A percentile compares a stretch with the other conserved stretches of the same genome.
phyloP scores from a whole-genome alignment of 2,888 invertebrate genomes.

The Gari tellinella region DNA sequence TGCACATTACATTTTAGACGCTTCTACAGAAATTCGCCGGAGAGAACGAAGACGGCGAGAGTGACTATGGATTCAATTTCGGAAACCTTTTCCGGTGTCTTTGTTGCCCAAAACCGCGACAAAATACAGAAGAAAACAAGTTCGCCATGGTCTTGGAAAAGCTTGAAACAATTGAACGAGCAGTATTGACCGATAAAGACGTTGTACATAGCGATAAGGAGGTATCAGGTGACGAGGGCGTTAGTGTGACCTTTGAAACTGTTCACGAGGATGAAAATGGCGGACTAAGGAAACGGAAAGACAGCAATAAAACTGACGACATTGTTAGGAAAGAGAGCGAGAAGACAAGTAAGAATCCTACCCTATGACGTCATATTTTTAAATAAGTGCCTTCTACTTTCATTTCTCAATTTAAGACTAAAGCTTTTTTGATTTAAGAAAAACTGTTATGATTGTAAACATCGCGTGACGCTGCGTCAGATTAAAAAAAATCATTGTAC shows the following conservation, averaged over 20 bases:
- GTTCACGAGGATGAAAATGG: slow-evolving; percentile 31
- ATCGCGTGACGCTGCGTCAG: too few relatives aligned
- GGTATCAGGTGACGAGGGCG: slow-evolving; percentile 42
- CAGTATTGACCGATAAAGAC: slow-evolving; percentile 14
- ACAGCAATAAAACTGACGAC: slow-evolving; percentile 12
- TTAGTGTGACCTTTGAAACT: slow-evolving; percentile 43
- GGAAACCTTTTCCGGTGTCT: slow-evolving; percentile 76
- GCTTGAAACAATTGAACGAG: slow-evolving; percentile 62
- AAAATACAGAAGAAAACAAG: slow-evolving; percentile 53
- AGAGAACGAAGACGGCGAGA: slow-evolving; percentile 57
- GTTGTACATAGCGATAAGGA: slow-evolving; percentile 13
- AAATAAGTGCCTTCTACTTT: too few relatives aligned
- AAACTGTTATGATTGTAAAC: too few relatives aligned
- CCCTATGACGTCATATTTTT: too few relatives aligned
- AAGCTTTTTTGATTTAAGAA: too few relatives aligned
- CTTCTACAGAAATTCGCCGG: slow-evolving; percentile 63
- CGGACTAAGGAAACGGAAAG: slow-evolving; percentile 43
- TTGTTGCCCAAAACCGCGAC: slow-evolving; percentile 74
- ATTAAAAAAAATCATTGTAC: too few relatives aligned
- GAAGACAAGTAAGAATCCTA: too few relatives aligned
- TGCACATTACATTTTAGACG: too few relatives aligned
- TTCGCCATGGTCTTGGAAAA: slow-evolving; percentile 69
- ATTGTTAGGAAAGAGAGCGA: too few relatives aligned
- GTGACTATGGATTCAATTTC: slow-evolving; percentile 75
- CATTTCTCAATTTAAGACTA: too few relatives aligned